Percentiles rank a stretch among this genome's conserved stretches.
phyloP scores from a whole-genome alignment of 1,140 invertebrate species.

The Megalopta genalis region DNA sequence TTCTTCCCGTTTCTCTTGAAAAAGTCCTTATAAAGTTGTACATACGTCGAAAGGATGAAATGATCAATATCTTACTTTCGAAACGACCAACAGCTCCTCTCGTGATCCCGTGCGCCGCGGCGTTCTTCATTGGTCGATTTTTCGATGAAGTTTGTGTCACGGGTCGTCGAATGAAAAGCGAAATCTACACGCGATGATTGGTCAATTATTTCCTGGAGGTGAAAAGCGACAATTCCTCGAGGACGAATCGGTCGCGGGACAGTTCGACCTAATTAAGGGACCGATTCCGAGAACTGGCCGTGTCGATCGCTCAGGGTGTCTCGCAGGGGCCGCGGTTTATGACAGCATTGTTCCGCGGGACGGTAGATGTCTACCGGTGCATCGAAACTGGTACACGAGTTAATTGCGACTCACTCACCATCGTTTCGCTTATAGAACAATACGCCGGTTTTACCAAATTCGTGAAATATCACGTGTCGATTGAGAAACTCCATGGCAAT shows the following conservation, averaged over 20 bases:
- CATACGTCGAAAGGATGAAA: too few relatives aligned
- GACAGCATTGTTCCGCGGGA: neutral
- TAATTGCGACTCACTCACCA: neutral
- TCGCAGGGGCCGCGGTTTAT: neutral
- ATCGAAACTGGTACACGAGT: conserved; percentile 2
- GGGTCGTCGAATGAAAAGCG: neutral
- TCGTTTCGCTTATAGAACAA: neutral
- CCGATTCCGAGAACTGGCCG: neutral
- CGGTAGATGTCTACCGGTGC: neutral
- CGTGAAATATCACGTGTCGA: too few relatives aligned
- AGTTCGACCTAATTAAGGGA: conserved; percentile 3
- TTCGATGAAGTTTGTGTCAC: neutral
- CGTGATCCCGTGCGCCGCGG: too few relatives aligned
- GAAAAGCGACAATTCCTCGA: neutral
- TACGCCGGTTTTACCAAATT: too few relatives aligned
- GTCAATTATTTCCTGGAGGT: conserved; percentile 1
- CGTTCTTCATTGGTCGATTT: too few relatives aligned
- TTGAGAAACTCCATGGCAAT: too few relatives aligned
- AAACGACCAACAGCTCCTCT: too few relatives aligned
- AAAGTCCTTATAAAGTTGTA: too few relatives aligned
- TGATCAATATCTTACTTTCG: too few relatives aligned
- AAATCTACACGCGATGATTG: neutral
- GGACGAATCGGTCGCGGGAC: neutral
- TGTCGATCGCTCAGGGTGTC: neutral
- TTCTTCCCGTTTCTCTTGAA: too few relatives aligned